Evolutionary conservation across 2,113 vertebrate genomes (phyloP).

Genomic region (Chrysemys picta): DNA sequence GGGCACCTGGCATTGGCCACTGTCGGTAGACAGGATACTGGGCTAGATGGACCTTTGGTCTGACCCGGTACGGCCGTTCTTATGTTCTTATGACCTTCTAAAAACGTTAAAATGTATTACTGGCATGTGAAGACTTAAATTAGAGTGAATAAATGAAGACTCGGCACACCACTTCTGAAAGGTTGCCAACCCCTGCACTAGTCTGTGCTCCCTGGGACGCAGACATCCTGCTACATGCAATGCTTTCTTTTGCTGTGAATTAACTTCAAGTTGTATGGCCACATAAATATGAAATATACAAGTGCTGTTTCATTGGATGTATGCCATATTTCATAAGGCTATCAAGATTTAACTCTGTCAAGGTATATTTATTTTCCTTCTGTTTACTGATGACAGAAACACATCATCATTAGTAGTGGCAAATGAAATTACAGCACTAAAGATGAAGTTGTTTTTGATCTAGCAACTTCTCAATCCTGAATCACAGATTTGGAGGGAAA

Average conservation of each 20-base stretch:
- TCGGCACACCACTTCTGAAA: no score
- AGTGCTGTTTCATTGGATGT: background rate
- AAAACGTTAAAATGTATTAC: no score
- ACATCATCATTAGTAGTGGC: slow-evolving; percentile 5
- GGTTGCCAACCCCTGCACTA: background rate
- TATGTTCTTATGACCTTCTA: no score
- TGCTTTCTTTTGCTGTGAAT: background rate
- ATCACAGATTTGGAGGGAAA: background rate
- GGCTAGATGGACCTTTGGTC: no score
- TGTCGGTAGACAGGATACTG: no score
- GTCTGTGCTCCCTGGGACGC: background rate
- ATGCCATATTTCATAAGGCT: background rate
- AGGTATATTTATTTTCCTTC: background rate
- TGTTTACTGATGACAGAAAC: background rate
- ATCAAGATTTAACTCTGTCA: background rate
- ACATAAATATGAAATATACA: background rate
- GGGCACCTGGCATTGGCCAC: no score
- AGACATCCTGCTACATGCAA: background rate
- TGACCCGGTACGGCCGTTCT: no score
- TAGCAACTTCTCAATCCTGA: background rate
- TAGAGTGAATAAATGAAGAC: no score
- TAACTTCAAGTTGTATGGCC: background rate
- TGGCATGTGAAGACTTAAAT: no score
- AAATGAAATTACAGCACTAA: background rate
- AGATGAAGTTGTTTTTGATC: slow-evolving; percentile 52